Conservation (phyloP, 1,140 invertebrate species). For the Lucilia sericata region DNA sequence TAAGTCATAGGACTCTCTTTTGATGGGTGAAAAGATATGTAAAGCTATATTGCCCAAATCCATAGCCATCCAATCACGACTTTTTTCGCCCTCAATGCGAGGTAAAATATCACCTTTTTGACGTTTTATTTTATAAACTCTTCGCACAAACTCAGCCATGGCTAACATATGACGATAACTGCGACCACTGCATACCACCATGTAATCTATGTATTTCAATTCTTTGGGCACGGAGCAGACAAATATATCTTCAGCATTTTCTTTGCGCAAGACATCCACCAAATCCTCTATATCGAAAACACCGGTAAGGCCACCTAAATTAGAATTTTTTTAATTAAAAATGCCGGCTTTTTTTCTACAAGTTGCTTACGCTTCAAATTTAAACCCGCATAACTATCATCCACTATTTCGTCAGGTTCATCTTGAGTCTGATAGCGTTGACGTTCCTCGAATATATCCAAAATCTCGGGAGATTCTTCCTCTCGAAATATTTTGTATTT, state of each 20-base stretch:
- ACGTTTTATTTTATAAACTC: slow-evolving; percentile 83
- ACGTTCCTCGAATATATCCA: slow-evolving; percentile 76
- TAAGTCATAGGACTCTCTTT: slow-evolving; percentile 83
- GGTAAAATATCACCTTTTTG: slow-evolving; percentile 76
- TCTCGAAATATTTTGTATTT: slow-evolving; percentile 70
- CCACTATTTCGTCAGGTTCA: slow-evolving; percentile 58
- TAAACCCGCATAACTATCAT: slow-evolving; percentile 68
- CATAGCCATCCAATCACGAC: slow-evolving; percentile 87
- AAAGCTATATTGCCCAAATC: slow-evolving; percentile 95
- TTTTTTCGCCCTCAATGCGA: slow-evolving; percentile 81
- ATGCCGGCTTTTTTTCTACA: not conserved
- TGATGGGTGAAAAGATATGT: slow-evolving; percentile 84
- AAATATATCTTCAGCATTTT: slow-evolving; percentile 86
- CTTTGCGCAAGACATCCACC: slow-evolving; percentile 78
- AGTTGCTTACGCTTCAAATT: slow-evolving; percentile 70
- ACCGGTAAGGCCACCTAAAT: slow-evolving; percentile 79
- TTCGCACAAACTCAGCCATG: slow-evolving; percentile 81
- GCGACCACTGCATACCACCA: slow-evolving; percentile 81
- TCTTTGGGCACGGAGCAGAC: slow-evolving; percentile 81
- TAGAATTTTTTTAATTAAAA: slow-evolving; percentile 9
- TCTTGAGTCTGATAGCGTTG: slow-evolving; percentile 67
- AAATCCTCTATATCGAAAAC: slow-evolving; percentile 91
- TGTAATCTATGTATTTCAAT: slow-evolving; percentile 83
- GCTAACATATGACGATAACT: slow-evolving; percentile 82
- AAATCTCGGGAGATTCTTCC: slow-evolving; percentile 73